A percentile compares a stretch with the other conserved stretches of the same genome.
These are phyloP conservation scores for Grapholita molesta DNA, from an alignment of 1,140 invertebrate species.

Conservation along the genomic window DNA sequence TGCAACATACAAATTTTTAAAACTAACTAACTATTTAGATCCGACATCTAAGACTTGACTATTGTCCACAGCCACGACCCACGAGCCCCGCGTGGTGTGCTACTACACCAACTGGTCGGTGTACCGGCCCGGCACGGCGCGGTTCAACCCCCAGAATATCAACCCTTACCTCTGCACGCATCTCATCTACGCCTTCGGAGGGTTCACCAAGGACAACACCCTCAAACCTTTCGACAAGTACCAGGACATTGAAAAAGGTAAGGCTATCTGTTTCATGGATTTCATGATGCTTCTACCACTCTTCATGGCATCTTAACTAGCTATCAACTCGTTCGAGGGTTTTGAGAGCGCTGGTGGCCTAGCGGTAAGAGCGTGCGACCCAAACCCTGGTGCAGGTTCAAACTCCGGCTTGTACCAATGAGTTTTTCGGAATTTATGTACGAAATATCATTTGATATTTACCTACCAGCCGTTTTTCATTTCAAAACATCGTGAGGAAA, in stretches of 20 bases:
- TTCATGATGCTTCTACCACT: no score
- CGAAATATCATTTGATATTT: no score
- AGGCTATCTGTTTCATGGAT: no score
- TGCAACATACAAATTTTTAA: neutral
- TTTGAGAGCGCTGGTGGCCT: no score
- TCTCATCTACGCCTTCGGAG: constrained; percentile 96
- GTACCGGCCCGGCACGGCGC: constrained; percentile 91
- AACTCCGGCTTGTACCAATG: no score
- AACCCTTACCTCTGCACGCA: constrained; percentile 97
- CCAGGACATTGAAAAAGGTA: constrained; percentile 97
- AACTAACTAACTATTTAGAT: neutral
- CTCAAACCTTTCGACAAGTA: constrained; percentile 96
- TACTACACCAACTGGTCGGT: constrained; percentile 98
- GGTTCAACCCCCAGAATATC: constrained; percentile 96
- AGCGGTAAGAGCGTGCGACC: no score
- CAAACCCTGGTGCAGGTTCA: no score
- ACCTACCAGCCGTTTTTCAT: no score
- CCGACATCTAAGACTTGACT: neutral
- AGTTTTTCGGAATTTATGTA: no score
- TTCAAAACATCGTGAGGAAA: no score
- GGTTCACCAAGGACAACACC: constrained; percentile 93
- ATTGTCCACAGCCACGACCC: constrained; percentile 42
- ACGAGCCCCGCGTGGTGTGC: constrained; percentile 86
- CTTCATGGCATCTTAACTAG: no score
- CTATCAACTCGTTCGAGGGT: no score